phyloP scores from a whole-genome alignment of 2,797 vertebrate species.

The Okamejei kenojei region DNA sequence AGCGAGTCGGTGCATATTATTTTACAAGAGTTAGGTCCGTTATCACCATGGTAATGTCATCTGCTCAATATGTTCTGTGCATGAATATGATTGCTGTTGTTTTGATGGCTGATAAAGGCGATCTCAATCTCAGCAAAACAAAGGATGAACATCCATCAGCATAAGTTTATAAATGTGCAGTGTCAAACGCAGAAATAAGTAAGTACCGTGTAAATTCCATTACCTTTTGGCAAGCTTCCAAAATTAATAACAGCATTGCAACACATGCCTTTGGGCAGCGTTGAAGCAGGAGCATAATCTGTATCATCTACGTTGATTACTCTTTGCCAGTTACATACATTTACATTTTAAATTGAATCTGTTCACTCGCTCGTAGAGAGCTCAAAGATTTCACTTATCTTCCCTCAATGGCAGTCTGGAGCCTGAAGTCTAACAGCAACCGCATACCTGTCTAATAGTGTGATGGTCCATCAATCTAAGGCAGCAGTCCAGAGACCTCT shows the following conservation, averaged over 20 bases:
- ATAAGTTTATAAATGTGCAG: not conserved
- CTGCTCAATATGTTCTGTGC: not conserved
- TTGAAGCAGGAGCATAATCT: not conserved
- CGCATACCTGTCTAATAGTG: not conserved
- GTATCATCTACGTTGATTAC: not conserved
- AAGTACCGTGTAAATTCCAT: not conserved
- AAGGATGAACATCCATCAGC: not conserved
- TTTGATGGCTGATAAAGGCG: not conserved
- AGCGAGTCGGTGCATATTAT: not conserved
- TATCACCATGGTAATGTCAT: conserved; percentile 4
- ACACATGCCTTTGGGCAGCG: not conserved
- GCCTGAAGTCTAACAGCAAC: not conserved
- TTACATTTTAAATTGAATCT: conserved; percentile 22
- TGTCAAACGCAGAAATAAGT: not conserved
- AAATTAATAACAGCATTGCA: not conserved
- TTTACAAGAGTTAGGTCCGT: not conserved
- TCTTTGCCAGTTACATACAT: not conserved
- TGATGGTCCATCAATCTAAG: not conserved
- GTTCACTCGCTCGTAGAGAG: not conserved
- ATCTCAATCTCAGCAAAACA: conserved; percentile 5
- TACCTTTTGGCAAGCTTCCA: conserved; percentile 11
- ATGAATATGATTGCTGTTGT: not conserved
- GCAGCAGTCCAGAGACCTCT: not conserved
- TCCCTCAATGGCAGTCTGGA: not conserved
- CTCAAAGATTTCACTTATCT: not conserved